These are phyloP conservation scores for Cnemophilus loriae DNA, from an alignment of 2,113 vertebrate species.

Conservation along the genomic window DNA sequence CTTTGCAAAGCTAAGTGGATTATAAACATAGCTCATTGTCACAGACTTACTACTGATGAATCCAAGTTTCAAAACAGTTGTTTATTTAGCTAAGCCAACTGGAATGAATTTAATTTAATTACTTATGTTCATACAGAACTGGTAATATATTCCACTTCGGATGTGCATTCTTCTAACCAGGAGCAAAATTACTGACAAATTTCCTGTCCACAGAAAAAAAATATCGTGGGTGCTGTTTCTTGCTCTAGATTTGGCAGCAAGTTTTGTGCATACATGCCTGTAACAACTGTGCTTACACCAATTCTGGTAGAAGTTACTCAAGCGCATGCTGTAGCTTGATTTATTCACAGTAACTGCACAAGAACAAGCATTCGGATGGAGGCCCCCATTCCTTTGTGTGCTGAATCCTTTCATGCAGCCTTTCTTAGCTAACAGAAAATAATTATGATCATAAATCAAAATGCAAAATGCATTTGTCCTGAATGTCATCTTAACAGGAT, in stretches of 20 bases:
- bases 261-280: background rate
- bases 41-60: background rate
- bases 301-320: background rate
- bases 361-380: background rate
- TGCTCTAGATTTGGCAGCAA: background rate
- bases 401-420: background rate
- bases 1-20: conserved; percentile 11
- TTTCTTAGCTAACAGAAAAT: background rate
- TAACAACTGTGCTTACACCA: background rate
- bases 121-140: background rate
- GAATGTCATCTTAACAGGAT: background rate
- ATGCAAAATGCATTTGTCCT: background rate
- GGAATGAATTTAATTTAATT: conserved; percentile 32
- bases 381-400: background rate
- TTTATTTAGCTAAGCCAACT: conserved; percentile 34
- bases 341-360: conserved; percentile 17
- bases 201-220: background rate
- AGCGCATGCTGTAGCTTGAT: background rate
- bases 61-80: conserved; percentile 24
- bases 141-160: background rate
- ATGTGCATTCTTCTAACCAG: background rate
- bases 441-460: conserved; percentile 36
- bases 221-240: background rate
- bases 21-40: background rate
- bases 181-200: background rate